Conservation (phyloP, 2,888 invertebrate genomes). For the Cybosia mesomella region DNA sequence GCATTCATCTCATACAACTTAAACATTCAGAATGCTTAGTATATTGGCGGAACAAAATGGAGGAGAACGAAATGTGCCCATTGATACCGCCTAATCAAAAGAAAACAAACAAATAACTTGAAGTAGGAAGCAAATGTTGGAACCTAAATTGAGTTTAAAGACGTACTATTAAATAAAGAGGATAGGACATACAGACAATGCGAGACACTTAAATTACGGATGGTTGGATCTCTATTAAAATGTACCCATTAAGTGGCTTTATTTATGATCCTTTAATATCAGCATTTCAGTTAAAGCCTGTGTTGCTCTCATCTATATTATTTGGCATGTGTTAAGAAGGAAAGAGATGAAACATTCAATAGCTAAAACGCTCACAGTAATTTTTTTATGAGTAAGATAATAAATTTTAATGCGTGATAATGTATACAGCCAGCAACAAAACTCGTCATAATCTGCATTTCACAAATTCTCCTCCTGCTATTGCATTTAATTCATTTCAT, state of each 20-base stretch:
- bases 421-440: conserved; percentile 8
- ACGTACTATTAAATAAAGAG: not conserved
- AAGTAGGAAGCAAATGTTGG: not conserved
- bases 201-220: not conserved
- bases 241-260: not conserved
- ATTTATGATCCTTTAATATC: not conserved
- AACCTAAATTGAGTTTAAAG: not conserved
- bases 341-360: not conserved
- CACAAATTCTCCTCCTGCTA: not conserved
- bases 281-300: not conserved
- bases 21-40: not conserved
- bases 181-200: not conserved
- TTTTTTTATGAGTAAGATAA: conserved; percentile 7
- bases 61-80: not conserved
- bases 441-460: not conserved
- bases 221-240: not conserved
- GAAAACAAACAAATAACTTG: not conserved
- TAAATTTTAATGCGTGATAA: conserved; percentile 7
- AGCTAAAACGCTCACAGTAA: not conserved
- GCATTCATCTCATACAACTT: no score
- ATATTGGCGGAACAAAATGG: not conserved
- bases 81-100: not conserved
- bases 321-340: not conserved
- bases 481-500: not conserved
- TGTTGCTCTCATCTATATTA: not conserved